Evolutionary conservation across 1,140 invertebrate species (phyloP), one percentile per base, ranked within the genome.

Genomic region (Meteorus sp.): DNA sequence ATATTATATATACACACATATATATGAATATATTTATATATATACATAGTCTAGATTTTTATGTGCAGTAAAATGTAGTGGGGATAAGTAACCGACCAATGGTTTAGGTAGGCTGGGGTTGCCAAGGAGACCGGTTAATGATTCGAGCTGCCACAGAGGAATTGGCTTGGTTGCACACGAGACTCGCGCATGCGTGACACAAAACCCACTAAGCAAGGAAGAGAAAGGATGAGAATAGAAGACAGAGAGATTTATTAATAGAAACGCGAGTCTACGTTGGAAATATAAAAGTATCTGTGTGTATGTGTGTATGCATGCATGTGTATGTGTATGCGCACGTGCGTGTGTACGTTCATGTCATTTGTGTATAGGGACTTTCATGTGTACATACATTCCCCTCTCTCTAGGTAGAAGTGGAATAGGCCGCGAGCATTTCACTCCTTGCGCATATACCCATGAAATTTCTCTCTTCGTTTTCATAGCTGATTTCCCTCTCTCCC

Each of bases 71-170:
- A 25, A 59, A 47, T n/a, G n/a, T n/a, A 59, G 65, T 68, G 67
- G 70, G 66, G 58, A 66, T 53, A 52, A 54, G 33, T 43, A 39
- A 60, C 54, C 70, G 65, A 61, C 78, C 78, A 80, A 80, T 80
- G 69, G 68, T 69, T 65, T 70, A 64, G 65, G 66, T 66, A 63
- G 61, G 63, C 39, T 59, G 45, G 69, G 68, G 78, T 79, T 79
- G 75, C 75, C 76, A 75, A 67, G 78, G 77, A 67, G 75, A 78
- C 78, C 74, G 74, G 73, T 79, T 78, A 78, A 80, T 78, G 77
- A 80, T 80, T 80, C 76, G 75, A 75, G 69, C 73, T 67, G 69
- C 72, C 67, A 74, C 73, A 67, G 67, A 77, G 75, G 71, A 78
- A 76, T 76, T 76, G 71, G 73, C 66, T 68, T 67, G 61, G 59